phyloP scores from a whole-genome alignment of 2,113 vertebrate genomes.

The Jacana jacana region DNA sequence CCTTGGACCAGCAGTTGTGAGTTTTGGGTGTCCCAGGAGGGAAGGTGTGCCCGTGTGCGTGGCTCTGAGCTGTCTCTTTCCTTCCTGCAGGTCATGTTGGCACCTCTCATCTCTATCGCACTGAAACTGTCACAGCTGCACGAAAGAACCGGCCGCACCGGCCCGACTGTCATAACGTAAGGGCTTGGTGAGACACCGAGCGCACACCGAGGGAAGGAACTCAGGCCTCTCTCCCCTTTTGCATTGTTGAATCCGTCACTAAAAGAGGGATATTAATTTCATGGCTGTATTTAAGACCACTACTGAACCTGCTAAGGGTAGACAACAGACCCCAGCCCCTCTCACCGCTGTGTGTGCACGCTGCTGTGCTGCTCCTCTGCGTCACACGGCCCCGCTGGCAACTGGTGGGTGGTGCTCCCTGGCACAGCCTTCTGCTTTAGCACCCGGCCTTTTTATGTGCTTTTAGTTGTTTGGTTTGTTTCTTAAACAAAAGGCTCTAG shows the following conservation, averaged over 20 bases:
- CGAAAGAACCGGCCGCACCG: conserved; percentile 85
- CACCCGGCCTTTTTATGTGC: background rate
- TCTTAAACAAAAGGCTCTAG: background rate
- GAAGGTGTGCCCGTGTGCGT: rapidly evolving
- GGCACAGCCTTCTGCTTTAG: background rate
- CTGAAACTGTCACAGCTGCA: conserved; percentile 92
- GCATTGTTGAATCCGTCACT: background rate
- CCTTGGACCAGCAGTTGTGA: background rate
- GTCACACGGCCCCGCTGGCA: background rate
- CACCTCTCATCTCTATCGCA: conserved; percentile 91
- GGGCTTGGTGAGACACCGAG: background rate
- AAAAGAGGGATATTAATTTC: background rate
- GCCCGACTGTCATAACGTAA: conserved; percentile 96
- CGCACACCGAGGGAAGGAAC: background rate
- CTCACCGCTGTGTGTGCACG: background rate
- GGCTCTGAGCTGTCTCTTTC: background rate
- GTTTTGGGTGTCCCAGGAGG: rapidly evolving
- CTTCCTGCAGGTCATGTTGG: conserved; percentile 90
- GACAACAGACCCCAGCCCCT: conserved; percentile 14
- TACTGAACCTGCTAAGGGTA: conserved; percentile 2
- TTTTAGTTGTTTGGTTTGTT: background rate
- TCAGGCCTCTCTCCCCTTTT: background rate
- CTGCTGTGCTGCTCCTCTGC: background rate
- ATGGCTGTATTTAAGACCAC: conserved; percentile 31
- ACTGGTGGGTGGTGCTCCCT: background rate